Base-by-base conservation (phyloP, 2,888 invertebrate genomes). In the Yponomeuta cagnagella region DNA sequence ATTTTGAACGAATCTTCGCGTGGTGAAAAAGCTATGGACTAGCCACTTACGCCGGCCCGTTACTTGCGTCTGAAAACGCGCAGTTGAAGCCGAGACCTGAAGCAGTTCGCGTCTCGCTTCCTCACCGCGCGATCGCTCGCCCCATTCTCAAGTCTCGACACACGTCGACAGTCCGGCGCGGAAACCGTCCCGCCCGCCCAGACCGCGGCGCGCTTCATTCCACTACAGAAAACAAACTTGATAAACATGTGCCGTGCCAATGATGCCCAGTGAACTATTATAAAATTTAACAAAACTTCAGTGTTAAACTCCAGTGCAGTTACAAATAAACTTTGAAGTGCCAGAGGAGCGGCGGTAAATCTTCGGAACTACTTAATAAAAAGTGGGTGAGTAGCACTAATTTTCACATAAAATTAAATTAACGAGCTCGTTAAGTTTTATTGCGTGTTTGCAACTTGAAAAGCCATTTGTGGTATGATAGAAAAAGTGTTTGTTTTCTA, bases 361-460 rank as follows among this genome's bases (percentile, higher is more conserved):
- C 75, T 76, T 74, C 76, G 72, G 75, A 81, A 79, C 80, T 82
- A 43, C 8, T 43, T 43, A 78, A 79, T 77, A 86, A 87, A 88
- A 89, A 88, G 87, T 87, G 87, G 89, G 89, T 89, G 79, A 88
- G 89, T 88, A 82, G 76, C 79, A 73, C 73, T 79, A 78, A 72
- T 70, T 63, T 63, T 31, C 70, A 63, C 43, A 63, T 70, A 63
- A 70, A 43, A 70, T 37, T 10, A 70, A 63, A 63, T 70, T 70
- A 63, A 70, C 70, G 70, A 70, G 37, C 70, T 31, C 63, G 63
- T 63, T 63, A 37, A 63, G 23, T 70, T 70, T 70, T 70, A 70
- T 63, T 63, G 33, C 70, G 33, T 70, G 70, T 70, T 70, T 70
- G 68, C 68, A 68, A 68, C 31, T 68, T 52, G 23, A 68, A 68